These are phyloP conservation scores for Lasius platythorax DNA, from an alignment of 2,888 invertebrate genomes.

Conservation along the genomic window DNA sequence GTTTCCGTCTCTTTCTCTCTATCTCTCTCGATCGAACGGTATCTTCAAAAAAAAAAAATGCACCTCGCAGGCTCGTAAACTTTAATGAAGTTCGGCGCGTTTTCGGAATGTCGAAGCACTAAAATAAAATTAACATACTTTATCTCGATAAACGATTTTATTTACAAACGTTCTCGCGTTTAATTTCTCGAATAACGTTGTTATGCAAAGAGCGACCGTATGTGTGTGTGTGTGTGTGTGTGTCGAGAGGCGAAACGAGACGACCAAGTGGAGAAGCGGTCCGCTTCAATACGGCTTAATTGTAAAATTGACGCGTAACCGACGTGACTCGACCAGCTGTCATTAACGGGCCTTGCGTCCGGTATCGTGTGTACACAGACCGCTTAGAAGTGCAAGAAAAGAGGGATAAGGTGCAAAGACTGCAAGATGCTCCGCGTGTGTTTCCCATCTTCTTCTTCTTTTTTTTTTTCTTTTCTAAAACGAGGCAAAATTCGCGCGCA, in stretches of 20 bases:
- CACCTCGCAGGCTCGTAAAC: neutral
- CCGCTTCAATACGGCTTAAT: constrained; percentile 79
- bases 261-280: constrained; percentile 34
- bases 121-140: neutral
- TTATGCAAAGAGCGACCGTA: neutral
- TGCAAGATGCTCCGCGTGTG: neutral
- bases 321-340: constrained; percentile 46
- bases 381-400: neutral
- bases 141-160: neutral
- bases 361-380: constrained; percentile 40
- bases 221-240: neutral
- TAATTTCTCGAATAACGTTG: neutral
- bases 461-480: neutral
- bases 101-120: neutral
- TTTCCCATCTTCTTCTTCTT: neutral
- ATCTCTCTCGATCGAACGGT: neutral
- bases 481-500: neutral
- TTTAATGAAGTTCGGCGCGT: neutral
- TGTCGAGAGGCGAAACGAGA: neutral
- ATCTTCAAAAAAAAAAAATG: neutral
- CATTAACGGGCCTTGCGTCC: constrained; percentile 63
- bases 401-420: constrained; percentile 6
- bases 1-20: neutral
- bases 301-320: constrained; percentile 76
- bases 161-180: neutral